A percentile compares a stretch with the other conserved stretches of the same genome.
phyloP scores from a whole-genome alignment of 2,888 invertebrate genomes.

The Dinocampus coccinellae region DNA sequence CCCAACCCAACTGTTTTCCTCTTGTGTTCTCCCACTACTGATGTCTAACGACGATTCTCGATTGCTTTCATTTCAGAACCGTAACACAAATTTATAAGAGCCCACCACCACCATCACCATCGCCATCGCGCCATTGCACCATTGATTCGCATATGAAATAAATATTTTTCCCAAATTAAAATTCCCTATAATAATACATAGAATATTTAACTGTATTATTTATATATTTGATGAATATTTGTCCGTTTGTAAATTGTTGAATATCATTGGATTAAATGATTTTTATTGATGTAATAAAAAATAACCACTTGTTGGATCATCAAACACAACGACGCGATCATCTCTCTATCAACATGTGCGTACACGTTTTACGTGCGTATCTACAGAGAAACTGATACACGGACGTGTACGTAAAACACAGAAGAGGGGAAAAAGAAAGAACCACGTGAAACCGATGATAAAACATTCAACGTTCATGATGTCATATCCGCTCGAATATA shows the following conservation, averaged over 20 bases:
- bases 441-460: slow-evolving; percentile 34
- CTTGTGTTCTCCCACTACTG: slow-evolving; percentile 26
- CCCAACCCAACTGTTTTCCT: slow-evolving; percentile 1
- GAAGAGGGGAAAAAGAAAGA: slow-evolving; percentile 23
- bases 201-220: not conserved
- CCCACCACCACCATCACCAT: no score
- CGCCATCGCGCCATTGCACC: no score
- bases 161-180: not conserved
- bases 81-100: not conserved
- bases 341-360: slow-evolving; percentile 2
- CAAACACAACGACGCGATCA: no score
- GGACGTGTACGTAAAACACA: not conserved
- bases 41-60: slow-evolving; percentile 1
- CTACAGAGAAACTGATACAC: not conserved
- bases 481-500: slow-evolving; percentile 38
- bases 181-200: not conserved
- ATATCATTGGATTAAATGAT: no score
- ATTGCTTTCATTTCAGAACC: not conserved
- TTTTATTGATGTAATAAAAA: slow-evolving; percentile 41
- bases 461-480: slow-evolving; percentile 26
- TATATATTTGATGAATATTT: not conserved
- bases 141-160: not conserved
- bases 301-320: slow-evolving; percentile 50
- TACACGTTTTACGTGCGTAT: not conserved
- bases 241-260: not conserved